A percentile compares a stretch with the other conserved stretches of the same genome.
Evolutionary conservation across 2,797 vertebrate species (phyloP).

Genomic region (Urosaurus nigricauda): DNA sequence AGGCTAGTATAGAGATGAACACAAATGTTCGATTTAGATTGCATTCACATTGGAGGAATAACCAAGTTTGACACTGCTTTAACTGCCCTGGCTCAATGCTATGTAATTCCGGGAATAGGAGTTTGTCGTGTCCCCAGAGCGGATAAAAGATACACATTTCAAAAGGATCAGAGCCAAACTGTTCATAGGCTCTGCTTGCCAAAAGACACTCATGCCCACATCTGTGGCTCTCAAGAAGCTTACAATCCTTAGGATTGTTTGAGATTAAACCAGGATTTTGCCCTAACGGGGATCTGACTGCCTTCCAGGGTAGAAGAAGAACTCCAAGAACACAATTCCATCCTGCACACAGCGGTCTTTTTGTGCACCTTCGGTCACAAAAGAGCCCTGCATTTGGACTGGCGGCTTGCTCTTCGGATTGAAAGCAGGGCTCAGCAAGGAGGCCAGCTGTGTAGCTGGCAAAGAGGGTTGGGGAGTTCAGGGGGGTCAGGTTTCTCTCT

Average conservation of each 20-base stretch:
- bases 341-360: too few species aligned
- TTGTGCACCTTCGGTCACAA: neutral
- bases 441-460: too few species aligned
- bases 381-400: neutral
- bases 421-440: neutral
- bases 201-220: neutral
- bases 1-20: neutral
- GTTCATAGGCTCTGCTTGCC: neutral
- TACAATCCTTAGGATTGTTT: neutral
- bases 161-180: neutral
- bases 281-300: neutral
- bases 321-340: neutral
- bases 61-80: too few species aligned
- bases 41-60: too few species aligned
- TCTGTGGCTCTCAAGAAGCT: neutral
- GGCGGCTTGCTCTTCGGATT: neutral
- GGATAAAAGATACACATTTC: neutral
- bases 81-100: too few species aligned
- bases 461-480: neutral
- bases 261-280: neutral
- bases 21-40: neutral
- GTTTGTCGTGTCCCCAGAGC: too few species aligned
- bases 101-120: too few species aligned
- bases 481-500: neutral
- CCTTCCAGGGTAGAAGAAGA: too few species aligned